Percentiles rank a stretch among this genome's conserved stretches.
Evolutionary conservation across 2,888 invertebrate species (phyloP).

Genomic region (Patella ulyssiponensis): DNA sequence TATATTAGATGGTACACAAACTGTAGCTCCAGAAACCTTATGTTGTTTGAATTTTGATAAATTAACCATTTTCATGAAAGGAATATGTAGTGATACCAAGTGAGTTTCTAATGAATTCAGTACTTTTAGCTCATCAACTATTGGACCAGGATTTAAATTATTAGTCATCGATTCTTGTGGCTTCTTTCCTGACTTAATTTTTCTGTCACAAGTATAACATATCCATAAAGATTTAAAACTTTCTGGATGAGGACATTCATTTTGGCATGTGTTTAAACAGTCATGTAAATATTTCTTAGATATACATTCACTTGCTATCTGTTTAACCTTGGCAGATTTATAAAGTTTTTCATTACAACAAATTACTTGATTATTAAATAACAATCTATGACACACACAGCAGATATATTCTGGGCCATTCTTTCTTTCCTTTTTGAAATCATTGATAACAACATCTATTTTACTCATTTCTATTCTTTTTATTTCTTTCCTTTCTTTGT

Average conservation of each 20-base stretch:
- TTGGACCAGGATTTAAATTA: slow-evolving; percentile 11
- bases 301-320: neutral
- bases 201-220: slow-evolving; percentile 18
- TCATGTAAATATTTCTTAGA: neutral
- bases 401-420: too few species aligned
- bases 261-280: neutral
- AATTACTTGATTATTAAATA: too few species aligned
- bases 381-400: too few species aligned
- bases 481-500: too few species aligned
- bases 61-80: slow-evolving; percentile 33
- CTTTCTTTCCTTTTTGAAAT: too few species aligned
- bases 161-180: slow-evolving; percentile 20
- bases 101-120: slow-evolving; percentile 33
- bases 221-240: neutral
- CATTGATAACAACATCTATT: too few species aligned
- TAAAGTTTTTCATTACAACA: too few species aligned
- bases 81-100: slow-evolving; percentile 26
- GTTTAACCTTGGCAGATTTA: neutral
- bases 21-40: slow-evolving; percentile 26
- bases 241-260: neutral
- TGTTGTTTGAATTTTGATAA: slow-evolving; percentile 28
- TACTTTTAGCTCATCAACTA: slow-evolving; percentile 14
- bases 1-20: slow-evolving; percentile 24
- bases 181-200: slow-evolving; percentile 17
- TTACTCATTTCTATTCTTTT: too few species aligned